Base-by-base conservation (phyloP, 2,113 vertebrate genomes). In the Rhea pennata region DNA sequence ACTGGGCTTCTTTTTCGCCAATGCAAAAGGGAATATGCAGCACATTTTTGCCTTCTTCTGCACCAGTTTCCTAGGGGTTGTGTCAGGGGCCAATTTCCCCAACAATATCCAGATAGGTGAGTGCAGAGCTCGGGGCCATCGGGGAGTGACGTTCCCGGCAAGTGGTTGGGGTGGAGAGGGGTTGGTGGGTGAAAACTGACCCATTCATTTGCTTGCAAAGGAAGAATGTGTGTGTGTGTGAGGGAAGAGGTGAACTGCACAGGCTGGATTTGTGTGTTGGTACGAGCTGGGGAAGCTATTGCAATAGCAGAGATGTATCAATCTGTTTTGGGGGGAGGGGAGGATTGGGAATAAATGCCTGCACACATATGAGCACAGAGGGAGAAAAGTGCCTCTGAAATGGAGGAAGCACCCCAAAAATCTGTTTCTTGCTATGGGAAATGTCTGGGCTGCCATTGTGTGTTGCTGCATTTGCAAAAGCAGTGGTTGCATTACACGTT, bases 11-110 rank as follows among this genome's bases (percentile, higher is more conserved):
- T 98, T 98, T 98, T 98, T 98, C 99, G 98, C 99, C 99, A 99
- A 99, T 99, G 99, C 99, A 99, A 99, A 99, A 98, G 98, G 99
- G 99, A 99, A 99, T 99, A 99, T 99, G 99, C 99, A 99, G 99
- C 98, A 99, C 98, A 99, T 99, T 98, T 98, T 99, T 98, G 98
- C 98, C 98, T 98, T 99, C 98, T 99, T 99, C 98, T 99, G 98
- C 98, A 99, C 99, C 99, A 97, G 99, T 98, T 99, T 99, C 98
- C 99, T 99, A 99, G 99, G 99, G 98, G 98, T 99, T 98, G 99
- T 99, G 98, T 98, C 99, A 98, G 99, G 98, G 98, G 99, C 99
- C 98, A 99, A 99, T 99, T 99, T 99, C 96, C 99, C 99, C 98
- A 99, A 99, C 99, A 99, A 99, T 97, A 99, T 99, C 98, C 99